Conservation (phyloP, 2,113 vertebrate genomes). For the Semnornis frantzii region DNA sequence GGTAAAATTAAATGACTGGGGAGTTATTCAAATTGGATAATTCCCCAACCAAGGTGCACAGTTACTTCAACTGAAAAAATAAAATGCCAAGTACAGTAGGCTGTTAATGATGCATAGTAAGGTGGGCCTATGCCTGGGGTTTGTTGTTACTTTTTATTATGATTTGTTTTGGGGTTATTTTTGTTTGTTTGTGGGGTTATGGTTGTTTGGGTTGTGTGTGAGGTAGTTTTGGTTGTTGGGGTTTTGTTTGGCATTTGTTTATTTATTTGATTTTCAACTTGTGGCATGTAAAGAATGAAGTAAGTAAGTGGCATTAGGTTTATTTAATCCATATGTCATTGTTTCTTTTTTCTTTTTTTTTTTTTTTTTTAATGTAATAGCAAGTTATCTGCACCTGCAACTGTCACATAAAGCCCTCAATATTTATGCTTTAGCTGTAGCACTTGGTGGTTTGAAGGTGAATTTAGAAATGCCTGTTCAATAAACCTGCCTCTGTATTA, state of each 20-base stretch:
- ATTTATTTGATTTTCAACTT: neutral
- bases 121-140: neutral
- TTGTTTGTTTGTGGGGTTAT: neutral
- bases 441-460: neutral
- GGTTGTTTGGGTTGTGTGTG: too few species aligned
- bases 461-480: neutral
- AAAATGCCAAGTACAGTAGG: too few species aligned
- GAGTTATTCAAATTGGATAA: constrained; percentile 61
- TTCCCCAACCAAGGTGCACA: constrained; percentile 42
- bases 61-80: constrained; percentile 67
- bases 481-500: neutral
- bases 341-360: neutral
- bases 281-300: neutral
- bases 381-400: neutral
- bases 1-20: constrained; percentile 67
- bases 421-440: too few species aligned
- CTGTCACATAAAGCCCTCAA: too few species aligned
- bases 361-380: neutral
- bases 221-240: too few species aligned
- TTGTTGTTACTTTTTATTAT: neutral
- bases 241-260: neutral
- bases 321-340: neutral
- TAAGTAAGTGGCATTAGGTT: neutral
- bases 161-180: neutral
- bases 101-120: constrained; percentile 1